These are phyloP conservation scores for Cacajao melanocephalus DNA, from an alignment of 2,797 vertebrate genomes.

Conservation along the genomic window DNA sequence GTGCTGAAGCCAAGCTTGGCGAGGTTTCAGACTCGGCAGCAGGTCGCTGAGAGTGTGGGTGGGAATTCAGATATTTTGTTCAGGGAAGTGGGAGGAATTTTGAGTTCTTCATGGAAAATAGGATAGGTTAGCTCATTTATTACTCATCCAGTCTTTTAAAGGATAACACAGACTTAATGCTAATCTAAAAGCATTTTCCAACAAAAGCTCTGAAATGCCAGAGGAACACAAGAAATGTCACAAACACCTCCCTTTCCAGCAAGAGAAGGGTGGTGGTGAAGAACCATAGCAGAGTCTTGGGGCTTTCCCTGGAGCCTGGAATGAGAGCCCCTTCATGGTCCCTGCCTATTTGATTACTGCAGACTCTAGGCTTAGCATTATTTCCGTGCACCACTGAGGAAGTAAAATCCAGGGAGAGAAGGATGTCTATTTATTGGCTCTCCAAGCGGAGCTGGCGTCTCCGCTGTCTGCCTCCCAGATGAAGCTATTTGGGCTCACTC, in stretches of 20 bases:
- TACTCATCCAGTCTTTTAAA: conserved; percentile 48
- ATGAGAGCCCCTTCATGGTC: background rate
- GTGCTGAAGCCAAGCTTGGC: background rate
- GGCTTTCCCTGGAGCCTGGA: background rate
- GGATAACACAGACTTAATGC: conserved; percentile 22
- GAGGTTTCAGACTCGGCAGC: background rate
- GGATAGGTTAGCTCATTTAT: conserved; percentile 22
- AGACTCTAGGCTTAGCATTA: background rate
- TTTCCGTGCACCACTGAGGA: background rate
- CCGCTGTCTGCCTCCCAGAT: background rate
- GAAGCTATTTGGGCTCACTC: background rate
- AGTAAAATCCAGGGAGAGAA: background rate
- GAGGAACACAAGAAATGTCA: background rate
- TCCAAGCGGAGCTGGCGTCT: background rate
- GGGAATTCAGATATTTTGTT: conserved; percentile 35
- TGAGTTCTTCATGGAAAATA: conserved; percentile 60
- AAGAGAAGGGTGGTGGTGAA: background rate
- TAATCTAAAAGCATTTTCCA: conserved; percentile 51
- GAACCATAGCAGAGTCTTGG: background rate
- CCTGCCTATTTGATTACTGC: background rate
- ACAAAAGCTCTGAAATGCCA: background rate
- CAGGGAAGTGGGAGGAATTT: conserved; percentile 32
- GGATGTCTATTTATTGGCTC: background rate
- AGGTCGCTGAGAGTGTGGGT: background rate
- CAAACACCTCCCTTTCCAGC: background rate